Evolutionary conservation across 2,797 vertebrate species (phyloP).

Genomic region (Poecilia picta): DNA sequence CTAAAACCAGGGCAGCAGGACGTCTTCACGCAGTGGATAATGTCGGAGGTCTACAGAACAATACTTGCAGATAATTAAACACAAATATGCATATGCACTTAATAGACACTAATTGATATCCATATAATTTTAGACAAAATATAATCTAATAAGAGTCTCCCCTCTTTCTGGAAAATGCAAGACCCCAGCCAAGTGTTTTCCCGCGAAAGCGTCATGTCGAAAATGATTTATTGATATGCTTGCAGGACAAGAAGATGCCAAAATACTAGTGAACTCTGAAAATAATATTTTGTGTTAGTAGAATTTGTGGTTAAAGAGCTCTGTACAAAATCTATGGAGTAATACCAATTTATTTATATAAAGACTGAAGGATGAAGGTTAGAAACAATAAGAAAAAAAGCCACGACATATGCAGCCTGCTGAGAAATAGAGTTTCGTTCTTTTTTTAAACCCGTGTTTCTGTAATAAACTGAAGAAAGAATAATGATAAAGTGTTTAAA

Average conservation of each 20-base stretch:
- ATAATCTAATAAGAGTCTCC: accelerated
- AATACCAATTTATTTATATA: not conserved
- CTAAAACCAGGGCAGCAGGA: not conserved
- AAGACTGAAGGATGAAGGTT: not conserved
- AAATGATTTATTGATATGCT: not conserved
- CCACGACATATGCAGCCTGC: not conserved
- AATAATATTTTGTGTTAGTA: not conserved
- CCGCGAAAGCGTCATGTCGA: conserved; percentile 55
- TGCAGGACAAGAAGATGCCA: not conserved
- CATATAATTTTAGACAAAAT: not conserved
- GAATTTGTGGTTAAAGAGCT: not conserved
- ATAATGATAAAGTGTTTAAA: not conserved
- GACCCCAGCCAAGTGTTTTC: conserved; percentile 51
- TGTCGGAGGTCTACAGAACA: not conserved
- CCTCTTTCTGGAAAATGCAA: conserved; percentile 31
- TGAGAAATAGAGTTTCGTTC: not conserved
- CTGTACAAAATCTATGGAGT: not conserved
- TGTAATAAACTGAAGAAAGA: not conserved
- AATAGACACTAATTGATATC: not conserved
- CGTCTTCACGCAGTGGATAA: accelerated
- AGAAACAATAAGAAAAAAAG: not conserved
- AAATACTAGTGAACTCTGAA: not conserved
- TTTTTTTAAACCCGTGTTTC: not conserved
- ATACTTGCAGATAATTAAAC: accelerated
- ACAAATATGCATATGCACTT: too few species aligned